Percentiles rank a stretch among this genome's conserved stretches.
Conservation (phyloP, 2,888 invertebrate species). For the Cactoblastis cactorum region DNA sequence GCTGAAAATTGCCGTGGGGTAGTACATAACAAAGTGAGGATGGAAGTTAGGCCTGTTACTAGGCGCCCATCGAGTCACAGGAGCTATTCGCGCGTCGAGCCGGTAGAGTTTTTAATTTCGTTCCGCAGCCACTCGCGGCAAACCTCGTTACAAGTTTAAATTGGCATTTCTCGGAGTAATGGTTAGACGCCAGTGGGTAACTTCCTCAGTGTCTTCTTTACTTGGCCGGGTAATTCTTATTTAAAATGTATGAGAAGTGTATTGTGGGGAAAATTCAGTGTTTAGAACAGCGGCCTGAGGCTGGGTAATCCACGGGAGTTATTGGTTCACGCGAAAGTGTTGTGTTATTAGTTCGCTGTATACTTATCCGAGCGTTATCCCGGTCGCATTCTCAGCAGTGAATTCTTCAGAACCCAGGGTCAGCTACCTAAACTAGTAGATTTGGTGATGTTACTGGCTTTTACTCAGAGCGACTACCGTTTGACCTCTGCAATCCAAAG, state of each 20-base stretch:
- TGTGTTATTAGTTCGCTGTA: no score
- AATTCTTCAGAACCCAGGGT: no score
- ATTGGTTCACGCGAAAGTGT: no score
- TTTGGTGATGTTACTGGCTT: no score
- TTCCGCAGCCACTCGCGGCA: constrained; percentile 71
- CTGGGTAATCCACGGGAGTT: not conserved
- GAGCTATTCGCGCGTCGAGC: constrained; percentile 53
- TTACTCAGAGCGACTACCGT: no score
- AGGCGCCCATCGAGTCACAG: constrained; percentile 51
- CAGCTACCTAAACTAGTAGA: no score
- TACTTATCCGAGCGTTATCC: no score
- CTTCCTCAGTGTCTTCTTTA: constrained; percentile 60
- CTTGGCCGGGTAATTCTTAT: constrained; percentile 63
- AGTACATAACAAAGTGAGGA: constrained; percentile 64
- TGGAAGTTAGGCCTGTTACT: constrained; percentile 69
- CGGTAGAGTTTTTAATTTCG: constrained; percentile 73
- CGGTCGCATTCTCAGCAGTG: no score
- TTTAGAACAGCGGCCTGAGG: constrained; percentile 23
- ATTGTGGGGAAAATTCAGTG: constrained; percentile 31
- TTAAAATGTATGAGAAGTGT: constrained; percentile 65
- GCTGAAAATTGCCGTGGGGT: constrained; percentile 52
- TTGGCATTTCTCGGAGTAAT: constrained; percentile 76
- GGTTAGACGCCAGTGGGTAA: constrained; percentile 66
- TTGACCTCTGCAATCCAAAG: no score
- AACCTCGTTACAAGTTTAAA: constrained; percentile 79